Evolutionary conservation across 2,113 vertebrate species (phyloP), one percentile per base, ranked within the genome.

Genomic region (Mixornis gularis): DNA sequence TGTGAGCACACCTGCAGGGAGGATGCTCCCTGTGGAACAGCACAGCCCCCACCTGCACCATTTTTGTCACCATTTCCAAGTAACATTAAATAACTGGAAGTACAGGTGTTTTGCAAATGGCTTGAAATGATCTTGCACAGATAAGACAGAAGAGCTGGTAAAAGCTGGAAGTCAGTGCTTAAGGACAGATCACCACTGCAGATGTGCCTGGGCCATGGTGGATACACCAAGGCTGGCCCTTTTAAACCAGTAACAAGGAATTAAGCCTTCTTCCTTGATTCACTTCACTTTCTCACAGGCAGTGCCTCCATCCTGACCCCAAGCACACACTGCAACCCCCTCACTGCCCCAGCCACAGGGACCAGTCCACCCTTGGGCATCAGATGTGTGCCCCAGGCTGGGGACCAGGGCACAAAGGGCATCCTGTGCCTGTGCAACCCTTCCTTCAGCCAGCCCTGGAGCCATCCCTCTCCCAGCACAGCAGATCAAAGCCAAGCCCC

Each of bases 341-440:
- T 1, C 46, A 1, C 9, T 10, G 36, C 22, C 5, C 20, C 59
- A 38, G 38, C 25, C 20, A 13, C 3, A 6, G 6, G 5, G 14
- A 25, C 4, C 44, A 16, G 6, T 0, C 16, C 7, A 0, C 27
- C 49, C 7, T 2, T 0, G 40, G 38, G 25, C 30, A 27, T 0
- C 60, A 29, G 18, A 3, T 0, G 1, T 5, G 30, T 14, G 44
- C 24, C 41, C 34, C 29, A 10, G 30, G 4, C 8, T 1, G 16
- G 16, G 55, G 3, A 40, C 12, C 17, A 3, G 19, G 41, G 19
- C 4, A 20, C 74, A 5, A 18, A 38, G 55, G 53, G 30, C 7
- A 5, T 3, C 18, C 60, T 4, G 41, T 1, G 0, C 13, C 7
- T 17, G 4, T 8, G 0, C 34, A n/a, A 41, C 20, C 38, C 59